These are phyloP conservation scores for Macrobrachium rosenbergii DNA, from an alignment of 1,140 invertebrate species.

Conservation along the genomic window DNA sequence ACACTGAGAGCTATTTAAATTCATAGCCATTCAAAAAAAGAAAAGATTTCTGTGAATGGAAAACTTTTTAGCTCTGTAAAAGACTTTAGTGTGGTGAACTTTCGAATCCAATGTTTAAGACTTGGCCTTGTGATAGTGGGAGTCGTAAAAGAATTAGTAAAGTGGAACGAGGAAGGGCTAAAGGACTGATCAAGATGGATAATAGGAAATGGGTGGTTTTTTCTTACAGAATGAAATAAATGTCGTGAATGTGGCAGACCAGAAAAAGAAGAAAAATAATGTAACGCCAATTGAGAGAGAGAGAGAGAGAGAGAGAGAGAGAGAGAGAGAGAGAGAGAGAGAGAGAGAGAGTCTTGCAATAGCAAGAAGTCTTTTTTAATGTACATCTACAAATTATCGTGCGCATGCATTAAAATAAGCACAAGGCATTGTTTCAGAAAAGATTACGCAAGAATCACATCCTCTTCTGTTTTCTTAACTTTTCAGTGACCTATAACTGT, in stretches of 20 bases:
- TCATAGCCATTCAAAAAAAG: neutral
- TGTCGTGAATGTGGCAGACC: neutral
- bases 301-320: conserved; percentile 16
- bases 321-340: conserved; percentile 18
- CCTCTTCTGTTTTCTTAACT: neutral
- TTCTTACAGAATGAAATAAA: neutral
- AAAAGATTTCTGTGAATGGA: too few relatives aligned
- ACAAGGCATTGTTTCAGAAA: neutral
- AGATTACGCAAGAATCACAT: neutral
- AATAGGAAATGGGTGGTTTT: neutral
- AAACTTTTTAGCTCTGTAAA: too few relatives aligned
- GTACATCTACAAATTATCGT: neutral
- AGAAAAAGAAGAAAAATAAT: neutral
- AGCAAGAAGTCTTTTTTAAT: too few relatives aligned
- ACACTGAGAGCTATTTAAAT: too few relatives aligned
- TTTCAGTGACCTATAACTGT: too few relatives aligned
- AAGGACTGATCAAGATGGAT: too few relatives aligned
- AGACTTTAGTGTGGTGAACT: too few relatives aligned
- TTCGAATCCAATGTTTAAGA: too few relatives aligned
- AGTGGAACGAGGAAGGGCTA: too few relatives aligned
- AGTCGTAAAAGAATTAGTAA: too few relatives aligned
- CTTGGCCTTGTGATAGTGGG: too few relatives aligned
- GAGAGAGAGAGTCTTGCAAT: neutral
- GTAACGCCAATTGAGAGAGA: neutral
- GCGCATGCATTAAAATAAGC: neutral